These are phyloP conservation scores for Ceratitis capitata DNA, from an alignment of 1,140 invertebrate genomes.

Conservation along the genomic window DNA sequence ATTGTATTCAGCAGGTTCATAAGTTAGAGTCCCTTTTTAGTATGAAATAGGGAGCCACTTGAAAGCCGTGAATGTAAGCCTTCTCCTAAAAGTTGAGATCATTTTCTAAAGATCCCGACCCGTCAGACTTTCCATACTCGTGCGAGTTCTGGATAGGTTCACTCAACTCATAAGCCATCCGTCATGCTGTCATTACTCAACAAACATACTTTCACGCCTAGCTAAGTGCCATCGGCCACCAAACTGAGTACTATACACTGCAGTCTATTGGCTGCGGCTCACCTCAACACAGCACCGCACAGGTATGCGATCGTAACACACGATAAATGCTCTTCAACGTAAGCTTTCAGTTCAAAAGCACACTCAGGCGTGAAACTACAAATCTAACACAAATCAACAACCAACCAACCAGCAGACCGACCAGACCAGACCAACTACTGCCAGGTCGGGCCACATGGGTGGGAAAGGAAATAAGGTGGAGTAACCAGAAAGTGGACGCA, in stretches of 20 bases:
- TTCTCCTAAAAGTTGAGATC: too few species aligned
- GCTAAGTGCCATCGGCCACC: neutral
- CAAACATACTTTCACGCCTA: neutral
- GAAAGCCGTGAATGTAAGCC: too few species aligned
- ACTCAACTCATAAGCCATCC: too few species aligned
- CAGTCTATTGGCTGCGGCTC: too few species aligned
- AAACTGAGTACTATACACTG: too few species aligned
- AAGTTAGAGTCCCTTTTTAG: too few species aligned
- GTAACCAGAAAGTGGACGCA: neutral
- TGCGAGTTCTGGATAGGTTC: too few species aligned
- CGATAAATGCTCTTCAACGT: neutral
- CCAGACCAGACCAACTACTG: too few species aligned
- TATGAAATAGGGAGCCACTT: too few species aligned
- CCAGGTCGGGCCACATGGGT: constrained; percentile 20
- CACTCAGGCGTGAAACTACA: constrained; percentile 26
- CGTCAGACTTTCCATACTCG: too few species aligned
- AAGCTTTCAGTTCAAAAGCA: neutral
- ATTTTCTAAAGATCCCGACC: too few species aligned
- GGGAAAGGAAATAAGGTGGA: constrained; percentile 29
- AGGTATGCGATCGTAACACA: constrained; percentile 17
- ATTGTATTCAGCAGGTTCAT: too few species aligned
- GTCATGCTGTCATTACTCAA: neutral
- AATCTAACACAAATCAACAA: constrained; percentile 20
- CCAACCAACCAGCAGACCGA: neutral
- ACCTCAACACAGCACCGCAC: neutral